Evolutionary conservation across 2,113 vertebrate genomes (phyloP).

Genomic region (Heliornis fulica): DNA sequence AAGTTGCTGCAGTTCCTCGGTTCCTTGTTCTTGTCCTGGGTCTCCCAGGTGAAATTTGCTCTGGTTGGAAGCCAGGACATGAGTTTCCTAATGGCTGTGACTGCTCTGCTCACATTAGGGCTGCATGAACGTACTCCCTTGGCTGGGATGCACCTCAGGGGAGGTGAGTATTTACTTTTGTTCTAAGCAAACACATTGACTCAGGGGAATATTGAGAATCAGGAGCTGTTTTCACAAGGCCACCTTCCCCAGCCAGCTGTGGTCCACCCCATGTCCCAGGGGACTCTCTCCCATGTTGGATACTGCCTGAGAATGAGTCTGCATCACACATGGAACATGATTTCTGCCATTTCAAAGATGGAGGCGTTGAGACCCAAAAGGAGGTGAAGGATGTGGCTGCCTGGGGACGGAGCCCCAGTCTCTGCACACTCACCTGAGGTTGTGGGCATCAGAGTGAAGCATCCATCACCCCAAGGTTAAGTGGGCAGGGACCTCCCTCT

Average conservation of each 20-base stretch:
- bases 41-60: not conserved
- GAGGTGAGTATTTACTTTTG: not conserved
- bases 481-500: not conserved
- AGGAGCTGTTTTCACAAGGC: not conserved
- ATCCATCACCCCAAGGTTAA: not conserved
- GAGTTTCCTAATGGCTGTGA: not conserved
- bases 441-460: not conserved
- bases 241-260: not conserved
- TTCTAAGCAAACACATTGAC: rapidly evolving
- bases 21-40: not conserved
- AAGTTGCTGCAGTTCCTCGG: not conserved
- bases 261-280: not conserved
- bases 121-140: not conserved
- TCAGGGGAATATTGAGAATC: not conserved
- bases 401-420: not conserved
- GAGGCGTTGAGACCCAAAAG: not conserved
- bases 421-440: not conserved
- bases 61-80: rapidly evolving
- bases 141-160: not conserved
- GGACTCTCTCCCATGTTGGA: rapidly evolving
- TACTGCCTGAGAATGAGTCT: not conserved
- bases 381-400: not conserved
- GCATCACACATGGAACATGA: rapidly evolving
- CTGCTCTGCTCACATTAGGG: not conserved
- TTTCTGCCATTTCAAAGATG: not conserved